Evolutionary conservation across 2,797 vertebrate species (phyloP), one percentile per base, ranked within the genome.

Genomic region (Sus cebifrons): DNA sequence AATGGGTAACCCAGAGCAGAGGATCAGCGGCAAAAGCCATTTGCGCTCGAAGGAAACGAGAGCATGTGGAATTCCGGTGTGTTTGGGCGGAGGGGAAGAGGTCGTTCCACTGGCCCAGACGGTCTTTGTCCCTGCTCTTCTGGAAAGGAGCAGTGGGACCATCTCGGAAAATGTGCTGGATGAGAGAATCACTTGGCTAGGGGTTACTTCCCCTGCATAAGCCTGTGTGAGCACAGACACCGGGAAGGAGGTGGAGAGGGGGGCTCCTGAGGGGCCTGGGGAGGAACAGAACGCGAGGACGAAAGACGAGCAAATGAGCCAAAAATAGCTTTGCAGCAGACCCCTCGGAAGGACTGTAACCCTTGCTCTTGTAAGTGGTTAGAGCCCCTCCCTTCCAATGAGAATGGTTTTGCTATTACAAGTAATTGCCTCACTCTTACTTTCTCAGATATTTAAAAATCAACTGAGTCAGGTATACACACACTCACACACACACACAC

Each of bases 1-100:
- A 97, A 97, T 95, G 97, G 96, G 96, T 97, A 97, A 94, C 96
- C 94, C 97, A 98, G 97, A 96, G 94, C 32, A 85, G 73, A 96
- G 88, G 96, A 96, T 97, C 92, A 88, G 86, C 95, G 96, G 96
- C 91, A 95, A 97, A 97, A 97, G 81, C 68, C 74, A 97, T 96
- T 98, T 97, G 89, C 56, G 75, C 89, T 97, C 1, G 64, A 95
- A 96, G 93, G 94, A 97, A 96, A 96, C 79, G 0, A 93, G 93
- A 97, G 88, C 64, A 86, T 95, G 97, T 97, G 93, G 93, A 97
- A 97, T 97, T 97, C 94, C 29, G 62, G 84, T 90, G 89, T 97
- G 91, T 94, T 90, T 94, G 86, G 96, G 95, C 3, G 58, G 94
- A 97, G 83, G 86, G 95, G 81, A 96, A 98, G 79, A 96, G 94